Percentiles rank a stretch among this genome's conserved stretches.
phyloP scores from a whole-genome alignment of 2,888 invertebrate species.

The Lysandra bellargus region DNA sequence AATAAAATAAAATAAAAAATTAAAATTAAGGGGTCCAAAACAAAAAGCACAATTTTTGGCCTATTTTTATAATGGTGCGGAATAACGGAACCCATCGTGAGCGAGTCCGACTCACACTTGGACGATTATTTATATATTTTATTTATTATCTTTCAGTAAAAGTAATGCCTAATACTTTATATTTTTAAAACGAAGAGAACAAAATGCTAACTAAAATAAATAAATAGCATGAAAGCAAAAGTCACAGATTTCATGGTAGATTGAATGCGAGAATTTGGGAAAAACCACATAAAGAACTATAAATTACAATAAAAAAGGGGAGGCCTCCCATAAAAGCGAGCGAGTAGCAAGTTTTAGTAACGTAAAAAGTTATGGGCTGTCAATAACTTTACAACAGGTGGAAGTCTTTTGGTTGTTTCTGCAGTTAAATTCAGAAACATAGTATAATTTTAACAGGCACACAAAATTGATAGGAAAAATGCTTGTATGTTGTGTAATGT shows the following conservation, averaged over 20 bases:
- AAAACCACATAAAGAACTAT: neutral
- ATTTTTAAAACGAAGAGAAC: neutral
- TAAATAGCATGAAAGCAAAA: neutral
- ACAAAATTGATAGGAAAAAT: neutral
- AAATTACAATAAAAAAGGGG: constrained; percentile 8
- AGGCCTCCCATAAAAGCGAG: neutral
- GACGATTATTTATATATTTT: neutral
- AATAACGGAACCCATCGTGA: no score
- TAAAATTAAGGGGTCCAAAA: no score
- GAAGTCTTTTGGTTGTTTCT: neutral
- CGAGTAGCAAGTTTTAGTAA: neutral
- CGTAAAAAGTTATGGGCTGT: constrained; percentile 3
- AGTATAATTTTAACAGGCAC: neutral
- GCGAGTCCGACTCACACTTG: no score
- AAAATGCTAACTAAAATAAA: neutral
- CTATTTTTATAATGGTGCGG: no score
- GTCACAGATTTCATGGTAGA: neutral
- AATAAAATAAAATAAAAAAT: no score
- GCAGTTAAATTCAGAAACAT: neutral
- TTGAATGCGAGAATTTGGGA: neutral
- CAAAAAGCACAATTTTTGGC: no score
- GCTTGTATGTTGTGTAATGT: neutral
- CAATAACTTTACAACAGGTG: constrained; percentile 4
- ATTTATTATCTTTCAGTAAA: neutral
- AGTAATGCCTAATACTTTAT: neutral